phyloP scores from a whole-genome alignment of 2,113 vertebrate species.

The Spheniscus mendiculus region DNA sequence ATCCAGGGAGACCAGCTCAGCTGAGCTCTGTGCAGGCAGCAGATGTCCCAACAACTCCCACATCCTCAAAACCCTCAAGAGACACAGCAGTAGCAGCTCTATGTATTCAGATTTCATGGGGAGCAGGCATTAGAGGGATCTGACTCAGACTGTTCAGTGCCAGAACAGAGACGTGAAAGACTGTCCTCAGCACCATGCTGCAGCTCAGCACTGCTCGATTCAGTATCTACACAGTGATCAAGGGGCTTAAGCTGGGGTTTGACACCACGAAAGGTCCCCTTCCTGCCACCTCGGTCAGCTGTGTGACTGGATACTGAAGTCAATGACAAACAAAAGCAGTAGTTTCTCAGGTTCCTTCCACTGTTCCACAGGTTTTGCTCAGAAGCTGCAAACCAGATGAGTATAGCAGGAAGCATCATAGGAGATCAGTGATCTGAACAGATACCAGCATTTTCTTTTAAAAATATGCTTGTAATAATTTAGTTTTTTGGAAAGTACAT shows the following conservation, averaged over 20 bases:
- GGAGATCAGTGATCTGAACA: neutral
- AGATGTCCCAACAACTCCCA: neutral
- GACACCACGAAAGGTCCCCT: rapidly evolving
- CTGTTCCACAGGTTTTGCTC: neutral
- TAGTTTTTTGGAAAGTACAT: neutral
- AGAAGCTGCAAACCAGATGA: neutral
- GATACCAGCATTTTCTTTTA: neutral
- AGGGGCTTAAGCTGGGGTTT: neutral
- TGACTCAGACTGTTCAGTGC: neutral
- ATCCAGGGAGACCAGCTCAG: neutral
- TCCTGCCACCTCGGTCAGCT: neutral
- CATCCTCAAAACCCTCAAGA: neutral
- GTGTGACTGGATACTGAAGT: neutral
- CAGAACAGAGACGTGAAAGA: neutral
- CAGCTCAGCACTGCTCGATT: neutral
- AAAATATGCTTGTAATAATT: neutral
- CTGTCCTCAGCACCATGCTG: neutral
- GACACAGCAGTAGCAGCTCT: neutral
- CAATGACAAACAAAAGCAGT: neutral
- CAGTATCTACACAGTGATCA: neutral
- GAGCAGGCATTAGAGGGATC: neutral
- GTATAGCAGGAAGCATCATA: neutral
- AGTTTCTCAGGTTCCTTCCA: neutral
- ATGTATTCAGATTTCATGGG: neutral
- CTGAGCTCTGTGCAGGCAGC: neutral